A percentile compares a stretch with the other conserved stretches of the same genome.
Conservation (phyloP, 2,113 vertebrate genomes). For the Pluvianellus socialis region DNA sequence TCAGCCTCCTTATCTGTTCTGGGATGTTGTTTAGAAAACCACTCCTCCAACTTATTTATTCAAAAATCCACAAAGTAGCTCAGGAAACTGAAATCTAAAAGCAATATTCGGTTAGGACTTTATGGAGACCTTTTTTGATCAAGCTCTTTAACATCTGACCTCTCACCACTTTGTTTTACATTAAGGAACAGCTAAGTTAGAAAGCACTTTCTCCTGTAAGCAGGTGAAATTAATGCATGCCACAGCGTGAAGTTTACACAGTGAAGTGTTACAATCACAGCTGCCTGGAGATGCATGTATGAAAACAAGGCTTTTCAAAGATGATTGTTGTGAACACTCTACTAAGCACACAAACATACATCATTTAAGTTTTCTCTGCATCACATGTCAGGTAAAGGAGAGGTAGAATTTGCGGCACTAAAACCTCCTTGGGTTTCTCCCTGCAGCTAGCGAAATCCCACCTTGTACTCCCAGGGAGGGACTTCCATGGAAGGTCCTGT, state of each 20-base stretch:
- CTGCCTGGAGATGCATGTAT: neutral
- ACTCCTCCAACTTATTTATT: neutral
- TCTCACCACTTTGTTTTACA: neutral
- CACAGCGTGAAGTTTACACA: neutral
- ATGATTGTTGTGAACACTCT: neutral
- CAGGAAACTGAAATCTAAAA: neutral
- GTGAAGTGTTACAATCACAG: neutral
- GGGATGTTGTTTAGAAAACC: neutral
- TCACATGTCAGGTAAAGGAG: conserved; percentile 16
- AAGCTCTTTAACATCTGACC: neutral
- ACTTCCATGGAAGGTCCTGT: neutral
- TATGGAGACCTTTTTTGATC: neutral
- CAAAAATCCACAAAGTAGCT: neutral
- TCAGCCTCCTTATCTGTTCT: neutral
- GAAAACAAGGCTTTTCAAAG: conserved; percentile 6
- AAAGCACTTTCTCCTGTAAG: neutral
- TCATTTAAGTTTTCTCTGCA: neutral
- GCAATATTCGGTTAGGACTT: neutral
- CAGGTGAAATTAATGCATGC: neutral
- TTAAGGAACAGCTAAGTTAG: neutral
- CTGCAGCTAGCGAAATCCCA: neutral
- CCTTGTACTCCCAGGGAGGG: neutral
- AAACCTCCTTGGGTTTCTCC: neutral
- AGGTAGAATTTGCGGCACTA: conserved; percentile 10
- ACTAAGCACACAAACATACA: neutral